Base-by-base conservation (phyloP, 2,888 invertebrate genomes). In the Heteropelma amictum region DNA sequence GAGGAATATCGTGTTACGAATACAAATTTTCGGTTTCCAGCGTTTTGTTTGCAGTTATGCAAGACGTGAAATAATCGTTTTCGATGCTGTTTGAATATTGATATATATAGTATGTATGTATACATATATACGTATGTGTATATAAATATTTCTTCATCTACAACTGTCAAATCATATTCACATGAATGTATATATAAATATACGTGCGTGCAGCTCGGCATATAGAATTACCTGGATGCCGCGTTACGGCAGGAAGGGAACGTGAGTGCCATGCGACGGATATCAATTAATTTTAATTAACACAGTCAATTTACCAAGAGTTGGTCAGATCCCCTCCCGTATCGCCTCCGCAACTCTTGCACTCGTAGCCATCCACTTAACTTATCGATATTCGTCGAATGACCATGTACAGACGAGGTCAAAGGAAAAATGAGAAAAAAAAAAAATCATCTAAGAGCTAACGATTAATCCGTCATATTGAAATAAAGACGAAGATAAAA, bases 271-370 rank as follows among this genome's bases (percentile, higher is more conserved):
- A 17, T 17, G 21, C 42, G 49, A 60, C 54, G 74, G 70, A 65
- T 61, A 70, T 86, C 85, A 82, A 86, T 87, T 84, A 86, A 86
- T 84, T 84, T 83, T 83, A 86, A 86, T 86, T 83, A 87, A 84
- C 81, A 81, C 82, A 82, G 82, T 83, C 83, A 84, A 84, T 86
- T 82, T 80, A 79, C 77, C 77, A 77, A 76, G 54, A 49, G 61
- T 71, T 51, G 64, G 21, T 56, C 56, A 51, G 61, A 51, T 45
- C 72, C 61, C 60, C n/a, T n/a, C n/a, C n/a, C 28, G 12, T 53
- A 64, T 49, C 17, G 42, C 19, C 61, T 60, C 35, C 58, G 12
- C 53, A 35, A 47, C 38, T 63, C 12, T 14, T 28, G 30, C 53
- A n/a, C 54, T 56, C 47, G 23, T 38, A n/a, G n/a, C 53, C 14